A percentile compares a stretch with the other conserved stretches of the same genome.
Evolutionary conservation across 2,797 vertebrate species (phyloP).

Genomic region (Pampus argenteus): DNA sequence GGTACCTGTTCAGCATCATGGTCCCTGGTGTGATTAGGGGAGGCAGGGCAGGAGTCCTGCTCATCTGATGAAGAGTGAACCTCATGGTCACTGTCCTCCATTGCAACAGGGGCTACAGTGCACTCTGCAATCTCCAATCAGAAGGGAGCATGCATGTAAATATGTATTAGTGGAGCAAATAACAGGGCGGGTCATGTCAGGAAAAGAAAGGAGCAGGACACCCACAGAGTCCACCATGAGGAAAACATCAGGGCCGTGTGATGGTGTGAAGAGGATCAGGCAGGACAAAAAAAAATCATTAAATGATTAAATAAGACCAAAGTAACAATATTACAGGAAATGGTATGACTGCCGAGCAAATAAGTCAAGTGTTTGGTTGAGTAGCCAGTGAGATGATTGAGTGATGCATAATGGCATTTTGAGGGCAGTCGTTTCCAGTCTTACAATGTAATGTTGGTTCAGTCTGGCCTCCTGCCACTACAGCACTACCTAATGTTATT

Average conservation of each 20-base stretch:
- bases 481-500: slow-evolving; percentile 27
- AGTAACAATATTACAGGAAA: slow-evolving; percentile 30
- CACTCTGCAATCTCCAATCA: slow-evolving; percentile 82
- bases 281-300: slow-evolving; percentile 15
- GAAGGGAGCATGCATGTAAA: slow-evolving; percentile 30
- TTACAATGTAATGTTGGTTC: background rate
- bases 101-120: slow-evolving; percentile 74
- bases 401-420: slow-evolving; percentile 1
- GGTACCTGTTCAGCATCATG: slow-evolving; percentile 77
- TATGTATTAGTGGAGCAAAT: slow-evolving; percentile 1
- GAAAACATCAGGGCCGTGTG: background rate
- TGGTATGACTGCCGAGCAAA: slow-evolving; percentile 29
- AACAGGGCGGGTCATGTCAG: background rate
- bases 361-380: background rate
- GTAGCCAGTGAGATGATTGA: slow-evolving; percentile 17
- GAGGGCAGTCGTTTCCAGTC: slow-evolving; percentile 11
- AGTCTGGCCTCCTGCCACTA: slow-evolving; percentile 7
- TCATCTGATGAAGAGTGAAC: slow-evolving; percentile 79
- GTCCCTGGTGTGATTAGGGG: slow-evolving; percentile 69
- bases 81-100: slow-evolving; percentile 84
- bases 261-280: slow-evolving; percentile 16
- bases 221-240: slow-evolving; percentile 6
- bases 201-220: slow-evolving; percentile 5
- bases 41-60: slow-evolving; percentile 71
- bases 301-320: slow-evolving; percentile 52